Base-by-base conservation (phyloP, 2,113 vertebrate species). In the Cryptomyrus ogoouensis region DNA sequence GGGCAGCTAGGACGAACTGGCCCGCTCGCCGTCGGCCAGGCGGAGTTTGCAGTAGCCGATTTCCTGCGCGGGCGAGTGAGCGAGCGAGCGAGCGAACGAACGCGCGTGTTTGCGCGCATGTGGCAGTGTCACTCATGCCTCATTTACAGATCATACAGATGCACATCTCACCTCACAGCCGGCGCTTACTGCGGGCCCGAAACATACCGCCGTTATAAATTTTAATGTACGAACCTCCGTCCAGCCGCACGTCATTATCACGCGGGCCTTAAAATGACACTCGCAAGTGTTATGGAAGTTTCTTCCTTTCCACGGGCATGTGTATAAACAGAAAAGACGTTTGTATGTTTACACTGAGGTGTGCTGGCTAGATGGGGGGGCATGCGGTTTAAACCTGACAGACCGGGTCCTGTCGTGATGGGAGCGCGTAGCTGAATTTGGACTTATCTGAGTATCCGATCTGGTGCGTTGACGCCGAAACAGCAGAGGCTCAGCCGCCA, bases 21-120 rank as follows among this genome's bases (percentile, higher is more conserved):
- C 9, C 44, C 10, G 24, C 31, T 56, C 0, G 3, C 13, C 88
- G 92, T 92, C 93, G 94, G 95, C 95, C 95, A 95, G 94, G 95
- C 95, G 94, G 94, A 96, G 95, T 94, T 56, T 88, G 47, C 87
- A 70, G 88, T 53, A 27, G 80, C 35, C 21, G 35, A 3, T 27
- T n/a, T 84, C 50, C 39, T 39, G 66, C 50, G 53, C 35, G 77
- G 39, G 12, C 17, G 62, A 0, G 24, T 31, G 66, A 19, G 66
- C 74, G 42, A 2, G 13, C 3, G 13, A 3, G 46, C 46, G 44
- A 2, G 31, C 47, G 66, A 31, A 46, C 49, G 39, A 7, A 13
- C 3, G 0, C 3, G 62, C 27, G 0, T 52, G n/a, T 53, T 27
- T 52, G 21, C 0, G 46, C 31, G 77, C 27, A 39, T 39, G 74